Evolutionary conservation across 1,140 invertebrate genomes (phyloP).

Genomic region (Anoplolepis gracilipes): DNA sequence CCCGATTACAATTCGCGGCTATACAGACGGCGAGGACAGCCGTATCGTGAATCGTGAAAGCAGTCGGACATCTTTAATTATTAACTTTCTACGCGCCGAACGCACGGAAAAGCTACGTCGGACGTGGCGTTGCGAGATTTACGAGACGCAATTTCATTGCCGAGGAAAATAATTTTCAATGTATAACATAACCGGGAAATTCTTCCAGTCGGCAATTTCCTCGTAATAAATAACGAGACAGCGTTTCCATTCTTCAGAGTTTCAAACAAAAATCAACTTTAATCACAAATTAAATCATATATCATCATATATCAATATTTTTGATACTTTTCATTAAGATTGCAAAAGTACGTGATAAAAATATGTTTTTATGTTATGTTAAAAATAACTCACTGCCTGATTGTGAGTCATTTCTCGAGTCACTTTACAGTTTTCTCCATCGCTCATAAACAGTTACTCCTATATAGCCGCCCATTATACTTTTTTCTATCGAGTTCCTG

Average conservation of each 20-base stretch:
- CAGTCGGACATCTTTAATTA: slow-evolving; percentile 48
- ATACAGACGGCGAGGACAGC: neutral
- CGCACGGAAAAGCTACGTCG: slow-evolving; percentile 20
- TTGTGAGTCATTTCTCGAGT: slow-evolving; percentile 7
- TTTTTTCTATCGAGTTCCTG: slow-evolving; percentile 24
- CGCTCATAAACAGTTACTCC: slow-evolving; percentile 52
- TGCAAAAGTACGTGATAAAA: neutral
- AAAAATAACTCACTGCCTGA: slow-evolving; percentile 24
- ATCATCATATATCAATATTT: neutral
- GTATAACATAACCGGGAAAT: too few species aligned
- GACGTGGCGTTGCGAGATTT: slow-evolving; percentile 14
- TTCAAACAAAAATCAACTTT: too few species aligned
- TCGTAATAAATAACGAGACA: too few species aligned
- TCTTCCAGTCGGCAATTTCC: too few species aligned
- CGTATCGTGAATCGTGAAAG: slow-evolving; percentile 42
- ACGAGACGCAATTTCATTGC: neutral
- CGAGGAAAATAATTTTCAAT: too few species aligned
- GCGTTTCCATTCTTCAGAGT: too few species aligned
- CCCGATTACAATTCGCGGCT: slow-evolving; percentile 35
- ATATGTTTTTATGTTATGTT: neutral
- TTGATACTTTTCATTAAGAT: too few species aligned
- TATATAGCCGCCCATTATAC: slow-evolving; percentile 23
- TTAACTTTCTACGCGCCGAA: slow-evolving; percentile 49
- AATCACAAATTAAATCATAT: too few species aligned
- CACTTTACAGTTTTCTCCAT: slow-evolving; percentile 33